These are phyloP conservation scores for Bungarus multicinctus DNA, from an alignment of 2,113 vertebrate species.

Conservation along the genomic window DNA sequence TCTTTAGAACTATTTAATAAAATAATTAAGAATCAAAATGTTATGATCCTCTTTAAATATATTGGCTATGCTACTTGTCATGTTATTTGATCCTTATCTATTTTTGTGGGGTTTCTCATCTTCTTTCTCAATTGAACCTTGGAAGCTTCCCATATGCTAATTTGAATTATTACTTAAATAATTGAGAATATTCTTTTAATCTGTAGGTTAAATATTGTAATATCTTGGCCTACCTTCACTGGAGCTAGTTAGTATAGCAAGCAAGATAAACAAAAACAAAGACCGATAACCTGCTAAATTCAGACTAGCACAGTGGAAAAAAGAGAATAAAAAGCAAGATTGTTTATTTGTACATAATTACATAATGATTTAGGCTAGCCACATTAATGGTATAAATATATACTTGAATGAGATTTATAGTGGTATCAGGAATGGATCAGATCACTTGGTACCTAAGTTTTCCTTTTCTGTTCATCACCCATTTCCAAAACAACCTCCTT, in stretches of 20 bases:
- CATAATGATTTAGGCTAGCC: not conserved
- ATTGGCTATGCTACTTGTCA: not conserved
- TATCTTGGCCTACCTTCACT: not conserved
- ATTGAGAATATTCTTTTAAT: not conserved
- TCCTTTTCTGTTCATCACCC: not conserved
- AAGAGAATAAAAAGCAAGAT: not conserved
- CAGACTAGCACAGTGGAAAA: not conserved
- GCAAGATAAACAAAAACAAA: not conserved
- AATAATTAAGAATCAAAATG: not conserved
- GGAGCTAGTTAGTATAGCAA: not conserved
- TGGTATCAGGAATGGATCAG: not conserved
- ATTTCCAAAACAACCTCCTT: not conserved
- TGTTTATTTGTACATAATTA: not conserved
- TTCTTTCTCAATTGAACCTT: not conserved
- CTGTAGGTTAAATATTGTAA: not conserved
- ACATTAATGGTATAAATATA: not conserved
- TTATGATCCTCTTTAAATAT: not conserved
- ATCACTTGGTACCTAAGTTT: not conserved
- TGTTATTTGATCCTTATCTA: not conserved
- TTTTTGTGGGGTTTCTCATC: not conserved
- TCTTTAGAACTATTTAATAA: not conserved
- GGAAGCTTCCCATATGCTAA: not conserved
- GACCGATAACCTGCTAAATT: not conserved
- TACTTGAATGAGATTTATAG: not conserved
- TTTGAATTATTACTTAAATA: not conserved